Conservation (phyloP, 1,140 invertebrate species). For the Heliconius hermathena region DNA sequence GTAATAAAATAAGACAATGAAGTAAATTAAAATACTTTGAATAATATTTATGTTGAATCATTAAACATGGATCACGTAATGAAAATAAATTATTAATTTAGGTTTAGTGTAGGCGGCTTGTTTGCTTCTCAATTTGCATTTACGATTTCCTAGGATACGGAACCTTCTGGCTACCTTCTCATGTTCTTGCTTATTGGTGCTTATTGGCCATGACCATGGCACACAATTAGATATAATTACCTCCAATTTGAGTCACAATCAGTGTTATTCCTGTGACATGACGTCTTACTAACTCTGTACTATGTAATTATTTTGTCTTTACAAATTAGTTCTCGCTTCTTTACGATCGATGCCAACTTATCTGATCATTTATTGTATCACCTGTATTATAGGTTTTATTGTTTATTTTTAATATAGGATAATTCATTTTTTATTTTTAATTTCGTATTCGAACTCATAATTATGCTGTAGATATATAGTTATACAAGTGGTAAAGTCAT, state of each 20-base stretch:
- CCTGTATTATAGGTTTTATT: neutral
- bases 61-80: neutral
- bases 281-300: slow-evolving; percentile 48
- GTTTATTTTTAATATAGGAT: neutral
- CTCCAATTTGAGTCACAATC: slow-evolving; percentile 73
- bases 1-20: neutral
- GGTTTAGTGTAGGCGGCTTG: neutral
- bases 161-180: slow-evolving; percentile 66
- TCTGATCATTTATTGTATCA: neutral
- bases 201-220: slow-evolving; percentile 80
- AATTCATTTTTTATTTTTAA: too few relatives aligned
- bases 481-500: neutral
- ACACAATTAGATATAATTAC: slow-evolving; percentile 79
- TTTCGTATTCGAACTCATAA: too few relatives aligned
- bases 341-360: slow-evolving; percentile 9
- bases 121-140: neutral
- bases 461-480: too few relatives aligned
- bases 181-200: slow-evolving; percentile 76
- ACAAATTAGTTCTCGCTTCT: slow-evolving; percentile 56
- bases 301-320: slow-evolving; percentile 68
- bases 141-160: slow-evolving; percentile 23
- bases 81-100: neutral
- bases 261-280: slow-evolving; percentile 68
- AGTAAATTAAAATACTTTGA: neutral
- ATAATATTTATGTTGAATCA: neutral